These are phyloP conservation scores for Pristionchus exspectatus DNA, from an alignment of 2,888 invertebrate genomes.

Conservation along the genomic window DNA sequence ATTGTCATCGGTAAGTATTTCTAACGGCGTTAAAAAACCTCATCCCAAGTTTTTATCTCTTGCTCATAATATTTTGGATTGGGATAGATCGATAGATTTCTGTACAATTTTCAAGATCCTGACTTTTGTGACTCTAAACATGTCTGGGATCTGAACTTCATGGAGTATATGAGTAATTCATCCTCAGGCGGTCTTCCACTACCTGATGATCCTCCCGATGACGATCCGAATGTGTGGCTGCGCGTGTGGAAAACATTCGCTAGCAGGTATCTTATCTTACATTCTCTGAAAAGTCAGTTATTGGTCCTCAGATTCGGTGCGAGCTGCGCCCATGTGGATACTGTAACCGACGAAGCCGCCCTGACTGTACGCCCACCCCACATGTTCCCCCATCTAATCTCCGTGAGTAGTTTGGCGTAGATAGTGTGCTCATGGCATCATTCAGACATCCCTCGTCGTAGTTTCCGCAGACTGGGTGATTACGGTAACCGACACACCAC, in stretches of 20 bases:
- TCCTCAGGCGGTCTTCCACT: slow-evolving; percentile 1
- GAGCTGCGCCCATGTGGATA: slow-evolving; percentile 29
- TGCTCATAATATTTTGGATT: no score
- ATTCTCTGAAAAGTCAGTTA: neutral
- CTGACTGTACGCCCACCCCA: slow-evolving; percentile 24
- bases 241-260: slow-evolving; percentile 51
- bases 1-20: slow-evolving; percentile 25
- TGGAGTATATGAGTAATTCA: neutral
- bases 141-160: no score
- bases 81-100: no score
- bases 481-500: neutral
- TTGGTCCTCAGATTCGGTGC: slow-evolving; percentile 49
- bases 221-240: slow-evolving; percentile 10
- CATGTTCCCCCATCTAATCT: slow-evolving; percentile 39
- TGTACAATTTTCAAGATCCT: no score
- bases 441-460: slow-evolving; percentile 46
- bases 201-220: slow-evolving; percentile 1
- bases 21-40: neutral
- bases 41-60: no score
- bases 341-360: slow-evolving; percentile 27
- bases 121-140: no score
- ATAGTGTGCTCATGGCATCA: neutral
- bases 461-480: slow-evolving; percentile 42
- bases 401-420: neutral
- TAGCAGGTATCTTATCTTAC: slow-evolving; percentile 1